Conservation (phyloP, 2,113 vertebrate genomes). For the Hippocampus mohnikei region DNA sequence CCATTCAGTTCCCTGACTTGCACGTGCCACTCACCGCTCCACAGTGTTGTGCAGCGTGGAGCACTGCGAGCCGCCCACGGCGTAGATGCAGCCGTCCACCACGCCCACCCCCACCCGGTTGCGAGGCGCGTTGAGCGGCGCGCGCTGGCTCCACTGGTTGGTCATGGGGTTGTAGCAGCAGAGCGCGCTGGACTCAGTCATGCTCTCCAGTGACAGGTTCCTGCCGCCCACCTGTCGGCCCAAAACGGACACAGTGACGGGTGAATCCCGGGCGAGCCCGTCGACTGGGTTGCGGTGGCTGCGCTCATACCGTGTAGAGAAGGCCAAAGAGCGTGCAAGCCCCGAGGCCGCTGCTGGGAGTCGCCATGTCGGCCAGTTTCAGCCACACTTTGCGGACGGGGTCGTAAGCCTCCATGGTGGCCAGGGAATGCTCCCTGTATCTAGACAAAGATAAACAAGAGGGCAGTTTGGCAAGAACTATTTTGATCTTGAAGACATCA, state of each 20-base stretch:
- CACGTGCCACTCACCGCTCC: constrained; percentile 66
- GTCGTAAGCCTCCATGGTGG: constrained; percentile 73
- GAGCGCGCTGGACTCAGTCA: constrained; percentile 69
- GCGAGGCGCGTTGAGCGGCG: constrained; percentile 70
- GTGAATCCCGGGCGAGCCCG: too few relatives aligned
- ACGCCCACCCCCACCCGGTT: constrained; percentile 78
- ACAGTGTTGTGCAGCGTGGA: constrained; percentile 73
- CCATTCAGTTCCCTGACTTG: too few relatives aligned
- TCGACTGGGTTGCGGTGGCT: background rate
- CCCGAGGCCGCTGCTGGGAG: constrained; percentile 75
- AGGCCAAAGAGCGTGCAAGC: constrained; percentile 77
- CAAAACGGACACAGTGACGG: background rate
- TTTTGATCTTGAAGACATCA: background rate
- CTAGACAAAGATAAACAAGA: constrained; percentile 31
- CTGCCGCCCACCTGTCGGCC: constrained; percentile 69
- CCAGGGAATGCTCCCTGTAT: constrained; percentile 70
- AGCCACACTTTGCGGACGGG: constrained; percentile 69
- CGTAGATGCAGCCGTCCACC: constrained; percentile 77
- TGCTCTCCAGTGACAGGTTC: constrained; percentile 72
- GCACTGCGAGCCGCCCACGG: constrained; percentile 76
- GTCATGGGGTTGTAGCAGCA: constrained; percentile 82
- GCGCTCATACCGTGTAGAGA: constrained; percentile 64
- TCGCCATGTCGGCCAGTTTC: constrained; percentile 67
- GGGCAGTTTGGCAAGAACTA: background rate
- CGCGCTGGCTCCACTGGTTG: constrained; percentile 76